Evolutionary conservation across 2,888 invertebrate species (phyloP).

Genomic region (Julus scandinavius): DNA sequence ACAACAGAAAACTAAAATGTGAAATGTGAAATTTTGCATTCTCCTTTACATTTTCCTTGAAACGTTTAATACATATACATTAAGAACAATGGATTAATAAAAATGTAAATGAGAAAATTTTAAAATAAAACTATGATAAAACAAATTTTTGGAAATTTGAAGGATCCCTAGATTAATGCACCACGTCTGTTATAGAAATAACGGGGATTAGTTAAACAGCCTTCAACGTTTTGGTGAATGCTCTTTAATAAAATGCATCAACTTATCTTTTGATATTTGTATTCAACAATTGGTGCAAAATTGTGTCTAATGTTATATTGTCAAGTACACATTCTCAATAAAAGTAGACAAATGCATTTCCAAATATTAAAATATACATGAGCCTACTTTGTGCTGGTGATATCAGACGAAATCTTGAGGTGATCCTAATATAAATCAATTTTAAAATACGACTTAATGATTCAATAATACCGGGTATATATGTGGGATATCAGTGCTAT

Average conservation of each 20-base stretch:
- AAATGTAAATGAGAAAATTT: too few species aligned
- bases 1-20: too few species aligned
- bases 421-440: constrained; percentile 10
- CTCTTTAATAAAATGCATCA: too few species aligned
- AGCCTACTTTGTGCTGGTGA: constrained; percentile 17
- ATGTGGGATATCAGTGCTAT: not conserved
- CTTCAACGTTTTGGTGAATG: not conserved
- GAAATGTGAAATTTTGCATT: too few species aligned
- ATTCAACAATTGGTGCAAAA: not conserved
- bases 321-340: not conserved
- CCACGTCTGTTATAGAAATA: not conserved
- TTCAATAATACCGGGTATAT: not conserved
- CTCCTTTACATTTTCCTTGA: too few species aligned
- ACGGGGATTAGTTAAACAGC: not conserved
- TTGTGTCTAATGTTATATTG: not conserved
- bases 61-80: too few species aligned
- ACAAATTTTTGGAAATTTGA: too few species aligned
- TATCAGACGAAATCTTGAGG: constrained; percentile 14
- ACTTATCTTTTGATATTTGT: not conserved
- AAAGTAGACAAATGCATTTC: not conserved
- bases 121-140: too few species aligned
- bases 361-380: not conserved
- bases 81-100: too few species aligned
- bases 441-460: not conserved
- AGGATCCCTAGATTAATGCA: not conserved